Conservation (phyloP, 1,140 invertebrate genomes). For the Musca vetustissima region DNA sequence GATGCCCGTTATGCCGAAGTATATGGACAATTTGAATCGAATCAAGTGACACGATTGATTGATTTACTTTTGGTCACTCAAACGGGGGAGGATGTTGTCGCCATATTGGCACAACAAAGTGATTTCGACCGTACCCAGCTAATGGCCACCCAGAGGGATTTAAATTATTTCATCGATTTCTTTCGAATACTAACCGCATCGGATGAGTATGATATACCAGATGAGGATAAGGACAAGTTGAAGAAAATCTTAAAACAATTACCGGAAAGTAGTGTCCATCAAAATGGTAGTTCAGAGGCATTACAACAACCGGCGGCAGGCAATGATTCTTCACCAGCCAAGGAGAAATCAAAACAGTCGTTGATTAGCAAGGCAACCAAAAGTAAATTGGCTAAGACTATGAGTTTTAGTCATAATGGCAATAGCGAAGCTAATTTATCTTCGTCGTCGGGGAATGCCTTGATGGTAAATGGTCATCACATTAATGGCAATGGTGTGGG, state of each 20-base stretch:
- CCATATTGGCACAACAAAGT: slow-evolving; percentile 60
- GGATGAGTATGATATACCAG: slow-evolving; percentile 43
- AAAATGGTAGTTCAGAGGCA: slow-evolving; percentile 29
- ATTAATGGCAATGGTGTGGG: not conserved
- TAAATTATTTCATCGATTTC: slow-evolving; percentile 66
- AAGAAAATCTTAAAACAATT: slow-evolving; percentile 45
- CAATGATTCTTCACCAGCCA: not conserved
- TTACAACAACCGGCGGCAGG: not conserved
- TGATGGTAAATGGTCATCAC: too few relatives aligned
- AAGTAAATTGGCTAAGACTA: slow-evolving; percentile 51
- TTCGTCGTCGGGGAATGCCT: too few relatives aligned
- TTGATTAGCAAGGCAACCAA: slow-evolving; percentile 50
- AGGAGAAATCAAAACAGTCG: slow-evolving; percentile 39
- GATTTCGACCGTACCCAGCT: slow-evolving; percentile 65
- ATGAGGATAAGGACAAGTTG: slow-evolving; percentile 44
- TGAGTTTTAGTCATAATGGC: slow-evolving; percentile 42
- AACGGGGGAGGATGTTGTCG: slow-evolving; percentile 62
- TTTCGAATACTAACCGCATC: slow-evolving; percentile 41
- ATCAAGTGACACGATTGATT: slow-evolving; percentile 72
- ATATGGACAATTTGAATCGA: slow-evolving; percentile 76
- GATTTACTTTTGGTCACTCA: slow-evolving; percentile 66
- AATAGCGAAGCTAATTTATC: slow-evolving; percentile 6
- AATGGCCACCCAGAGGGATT: slow-evolving; percentile 69
- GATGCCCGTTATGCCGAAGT: slow-evolving; percentile 73
- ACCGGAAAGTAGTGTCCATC: slow-evolving; percentile 26